Evolutionary conservation across 2,888 invertebrate genomes (phyloP), one percentile per base, ranked within the genome.

Genomic region (Lampropteryx suffumata): DNA sequence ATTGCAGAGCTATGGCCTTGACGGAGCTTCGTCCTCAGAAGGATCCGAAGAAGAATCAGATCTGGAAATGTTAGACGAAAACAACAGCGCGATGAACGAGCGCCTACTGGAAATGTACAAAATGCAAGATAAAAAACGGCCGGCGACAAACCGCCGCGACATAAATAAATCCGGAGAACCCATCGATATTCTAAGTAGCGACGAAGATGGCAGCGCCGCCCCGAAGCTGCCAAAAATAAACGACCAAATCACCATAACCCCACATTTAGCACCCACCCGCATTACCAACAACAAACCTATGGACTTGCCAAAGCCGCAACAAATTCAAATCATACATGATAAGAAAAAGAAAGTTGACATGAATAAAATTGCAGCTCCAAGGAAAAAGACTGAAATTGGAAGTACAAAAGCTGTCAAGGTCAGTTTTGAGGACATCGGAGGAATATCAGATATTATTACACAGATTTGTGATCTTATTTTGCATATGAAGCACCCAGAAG

Each of bases 401-500:
- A 74, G 83, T 40, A 65, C 80, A 47, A 89, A 86, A 63, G 72
- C 67, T 63, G 80, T 83, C 10, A 90, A 84, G 66, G 84, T 92
- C 35, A 93, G 91, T 62, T 95, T 96, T 73, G 91, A 93, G 39
- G 94, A 97, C 77, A 91, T 98, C 67, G 97, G 97, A 33, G 98
- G 98, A 7, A 94, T 95, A 82, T 94, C 95, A 29, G 93, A 93
- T 64, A 92, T 94, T 11, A 88, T 96, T 11, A 92, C 92, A 53
- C 91, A 91, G 64, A 91, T 97, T 1, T 94, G 94, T 73, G 94
- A 95, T 71, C 84, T 96, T 47, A 85, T 98, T 41, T 91, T 97
- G 62, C 98, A 98, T 74, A 93, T 98, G 79, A 95, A 94, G 68
- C 96, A 97, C 71, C 97, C 98, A 1, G 96, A 97, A 79, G 93